phyloP scores from a whole-genome alignment of 2,888 invertebrate genomes.

The Hypsopygia costalis region DNA sequence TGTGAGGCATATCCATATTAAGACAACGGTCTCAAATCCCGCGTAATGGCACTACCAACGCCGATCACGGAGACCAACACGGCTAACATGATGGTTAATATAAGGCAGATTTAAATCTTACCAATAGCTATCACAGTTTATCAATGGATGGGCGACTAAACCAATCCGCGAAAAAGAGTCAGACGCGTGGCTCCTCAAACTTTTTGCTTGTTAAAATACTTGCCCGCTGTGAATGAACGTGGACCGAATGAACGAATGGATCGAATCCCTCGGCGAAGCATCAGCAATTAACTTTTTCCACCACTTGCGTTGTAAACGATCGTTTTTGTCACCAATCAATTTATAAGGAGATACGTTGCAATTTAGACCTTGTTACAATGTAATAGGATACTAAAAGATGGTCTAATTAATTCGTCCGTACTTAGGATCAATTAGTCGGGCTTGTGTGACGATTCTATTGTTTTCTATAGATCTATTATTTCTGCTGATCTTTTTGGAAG shows the following conservation, averaged over 20 bases:
- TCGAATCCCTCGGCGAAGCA: background rate
- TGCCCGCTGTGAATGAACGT: conserved; percentile 42
- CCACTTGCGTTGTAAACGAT: background rate
- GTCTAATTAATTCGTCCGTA: background rate
- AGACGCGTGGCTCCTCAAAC: conserved; percentile 38
- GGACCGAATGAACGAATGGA: conserved; percentile 36
- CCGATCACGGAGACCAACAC: no score
- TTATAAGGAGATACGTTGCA: background rate
- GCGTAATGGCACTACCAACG: no score
- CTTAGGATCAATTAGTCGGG: background rate
- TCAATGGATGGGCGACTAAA: conserved; percentile 24
- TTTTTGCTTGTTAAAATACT: conserved; percentile 65
- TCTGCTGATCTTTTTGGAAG: no score
- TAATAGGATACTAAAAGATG: background rate
- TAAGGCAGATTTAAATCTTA: no score
- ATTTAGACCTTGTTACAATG: background rate
- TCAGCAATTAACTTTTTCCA: background rate
- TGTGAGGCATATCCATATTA: no score
- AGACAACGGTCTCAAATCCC: no score
- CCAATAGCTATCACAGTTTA: no score
- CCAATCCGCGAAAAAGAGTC: conserved; percentile 22
- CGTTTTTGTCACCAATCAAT: background rate
- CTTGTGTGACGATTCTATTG: background rate
- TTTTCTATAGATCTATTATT: no score
- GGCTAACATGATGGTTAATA: no score